These are phyloP conservation scores for Noctilio leporinus DNA, from an alignment of 2,113 vertebrate genomes.

Conservation along the genomic window DNA sequence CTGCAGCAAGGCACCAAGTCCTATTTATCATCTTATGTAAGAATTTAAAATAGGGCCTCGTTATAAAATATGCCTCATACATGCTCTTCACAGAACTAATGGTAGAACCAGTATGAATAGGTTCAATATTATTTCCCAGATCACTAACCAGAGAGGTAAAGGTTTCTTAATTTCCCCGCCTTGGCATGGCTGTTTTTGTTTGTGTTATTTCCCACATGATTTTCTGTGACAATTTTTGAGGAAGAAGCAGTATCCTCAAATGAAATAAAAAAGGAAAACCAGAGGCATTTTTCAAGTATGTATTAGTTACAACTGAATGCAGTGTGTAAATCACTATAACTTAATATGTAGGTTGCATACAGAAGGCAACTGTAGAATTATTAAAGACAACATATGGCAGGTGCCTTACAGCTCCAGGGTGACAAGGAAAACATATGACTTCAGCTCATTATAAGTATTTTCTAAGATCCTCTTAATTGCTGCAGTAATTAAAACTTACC, in stretches of 20 bases:
- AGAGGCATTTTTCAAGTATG: constrained; percentile 38
- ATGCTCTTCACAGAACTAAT: background rate
- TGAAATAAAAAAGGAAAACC: constrained; percentile 18
- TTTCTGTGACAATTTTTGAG: background rate
- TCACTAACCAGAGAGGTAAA: background rate
- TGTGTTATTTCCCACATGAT: background rate
- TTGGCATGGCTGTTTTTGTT: background rate
- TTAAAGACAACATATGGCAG: constrained; percentile 76
- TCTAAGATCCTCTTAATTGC: constrained; percentile 69
- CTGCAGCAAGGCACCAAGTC: background rate
- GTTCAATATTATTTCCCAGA: background rate
- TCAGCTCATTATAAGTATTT: constrained; percentile 72
- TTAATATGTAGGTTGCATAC: constrained; percentile 46
- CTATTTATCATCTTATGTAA: background rate
- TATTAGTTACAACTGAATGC: background rate
- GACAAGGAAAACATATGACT: constrained; percentile 70
- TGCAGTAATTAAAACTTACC: constrained; percentile 73
- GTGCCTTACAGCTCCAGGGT: constrained; percentile 71
- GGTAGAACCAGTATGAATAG: background rate
- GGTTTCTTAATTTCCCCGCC: background rate
- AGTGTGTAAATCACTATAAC: constrained; percentile 30
- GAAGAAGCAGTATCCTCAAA: background rate
- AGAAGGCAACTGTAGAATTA: constrained; percentile 67
- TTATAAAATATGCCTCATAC: background rate
- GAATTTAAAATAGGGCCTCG: background rate